Evolutionary conservation across 2,888 invertebrate genomes (phyloP).

Genomic region (Brenthis ino): DNA sequence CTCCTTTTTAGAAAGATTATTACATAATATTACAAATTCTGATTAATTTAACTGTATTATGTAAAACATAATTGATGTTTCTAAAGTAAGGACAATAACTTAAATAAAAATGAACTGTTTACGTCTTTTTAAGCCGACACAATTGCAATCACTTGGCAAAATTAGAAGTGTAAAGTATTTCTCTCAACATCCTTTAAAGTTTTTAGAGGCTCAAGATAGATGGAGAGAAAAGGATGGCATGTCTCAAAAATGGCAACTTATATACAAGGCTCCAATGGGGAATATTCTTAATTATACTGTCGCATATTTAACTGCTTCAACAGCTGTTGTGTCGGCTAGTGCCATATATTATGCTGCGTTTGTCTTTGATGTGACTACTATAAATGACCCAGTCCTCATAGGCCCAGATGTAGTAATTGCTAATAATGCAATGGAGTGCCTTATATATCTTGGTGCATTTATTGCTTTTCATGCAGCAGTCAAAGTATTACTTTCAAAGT

Average conservation of each 20-base stretch:
- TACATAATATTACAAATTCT: too few species aligned
- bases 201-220: slow-evolving; percentile 60
- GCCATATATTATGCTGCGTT: slow-evolving; percentile 62
- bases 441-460: slow-evolving; percentile 65
- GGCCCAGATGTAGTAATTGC: slow-evolving; percentile 67
- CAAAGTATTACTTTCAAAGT: slow-evolving; percentile 66
- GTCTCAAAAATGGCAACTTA: slow-evolving; percentile 63
- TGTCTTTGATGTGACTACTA: slow-evolving; percentile 53
- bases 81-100: not conserved
- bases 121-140: slow-evolving; percentile 49
- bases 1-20: too few species aligned
- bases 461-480: slow-evolving; percentile 60
- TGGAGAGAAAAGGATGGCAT: slow-evolving; percentile 65
- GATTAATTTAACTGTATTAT: not conserved
- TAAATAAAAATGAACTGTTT: slow-evolving; percentile 56
- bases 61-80: not conserved
- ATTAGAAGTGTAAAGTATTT: slow-evolving; percentile 49
- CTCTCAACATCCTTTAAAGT: slow-evolving; percentile 61
- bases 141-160: slow-evolving; percentile 47
- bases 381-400: slow-evolving; percentile 59
- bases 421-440: slow-evolving; percentile 61
- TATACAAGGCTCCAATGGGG: slow-evolving; percentile 75
- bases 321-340: slow-evolving; percentile 48
- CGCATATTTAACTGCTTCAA: slow-evolving; percentile 62
- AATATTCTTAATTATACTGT: slow-evolving; percentile 56